Evolutionary conservation across 2,113 vertebrate genomes (phyloP).

Genomic region (Ameiurus melas): DNA sequence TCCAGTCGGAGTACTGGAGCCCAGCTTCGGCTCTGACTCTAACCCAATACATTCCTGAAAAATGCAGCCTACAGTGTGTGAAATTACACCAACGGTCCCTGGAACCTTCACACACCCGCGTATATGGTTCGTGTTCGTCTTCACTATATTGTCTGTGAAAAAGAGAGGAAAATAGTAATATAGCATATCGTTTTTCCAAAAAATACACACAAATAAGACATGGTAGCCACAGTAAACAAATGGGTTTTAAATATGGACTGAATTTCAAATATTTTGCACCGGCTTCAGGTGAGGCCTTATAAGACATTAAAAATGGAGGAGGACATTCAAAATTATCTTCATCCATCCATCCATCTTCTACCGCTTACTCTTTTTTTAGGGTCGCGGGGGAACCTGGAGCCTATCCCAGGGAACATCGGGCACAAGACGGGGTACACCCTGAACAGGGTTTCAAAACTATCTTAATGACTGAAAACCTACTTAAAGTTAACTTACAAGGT

Average conservation of each 20-base stretch:
- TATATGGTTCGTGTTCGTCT: background rate
- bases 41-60: conserved; percentile 4
- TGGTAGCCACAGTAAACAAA: background rate
- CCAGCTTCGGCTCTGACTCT: conserved; percentile 40
- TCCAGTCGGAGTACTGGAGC: conserved; percentile 42
- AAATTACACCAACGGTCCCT: conserved; percentile 33
- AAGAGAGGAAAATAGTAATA: background rate
- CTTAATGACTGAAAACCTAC: background rate
- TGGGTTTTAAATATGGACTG: background rate
- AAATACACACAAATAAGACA: background rate
- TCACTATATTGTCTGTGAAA: background rate
- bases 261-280: background rate
- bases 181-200: background rate
- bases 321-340: background rate
- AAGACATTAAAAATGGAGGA: background rate
- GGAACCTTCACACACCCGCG: conserved; percentile 11
- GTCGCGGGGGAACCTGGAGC: no score
- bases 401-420: no score
- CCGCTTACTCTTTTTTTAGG: no score
- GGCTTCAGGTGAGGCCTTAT: background rate
- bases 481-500: conserved; percentile 34
- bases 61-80: background rate
- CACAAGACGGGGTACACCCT: no score
- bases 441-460: background rate
- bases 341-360: no score